phyloP scores from a whole-genome alignment of 1,140 invertebrate genomes.

The Diachasma alloeum region DNA sequence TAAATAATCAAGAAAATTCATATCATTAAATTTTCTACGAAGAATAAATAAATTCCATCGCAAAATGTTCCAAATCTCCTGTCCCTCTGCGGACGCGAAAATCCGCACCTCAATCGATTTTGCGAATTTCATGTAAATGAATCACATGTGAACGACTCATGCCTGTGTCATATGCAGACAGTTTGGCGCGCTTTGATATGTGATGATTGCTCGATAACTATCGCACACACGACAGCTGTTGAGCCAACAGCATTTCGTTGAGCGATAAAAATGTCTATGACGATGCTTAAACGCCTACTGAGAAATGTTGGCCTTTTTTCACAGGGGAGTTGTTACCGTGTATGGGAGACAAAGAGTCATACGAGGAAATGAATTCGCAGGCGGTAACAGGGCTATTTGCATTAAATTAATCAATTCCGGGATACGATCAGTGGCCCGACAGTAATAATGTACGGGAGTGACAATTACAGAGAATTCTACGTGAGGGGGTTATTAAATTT shows the following conservation, averaged over 20 bases:
- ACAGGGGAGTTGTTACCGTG: neutral
- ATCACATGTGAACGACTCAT: neutral
- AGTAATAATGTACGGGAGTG: neutral
- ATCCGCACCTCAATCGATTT: no score
- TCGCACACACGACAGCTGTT: conserved; percentile 11
- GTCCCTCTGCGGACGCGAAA: no score
- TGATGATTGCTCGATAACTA: conserved; percentile 11
- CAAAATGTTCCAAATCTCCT: no score
- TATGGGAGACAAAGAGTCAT: conserved; percentile 11
- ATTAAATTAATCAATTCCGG: conserved; percentile 34
- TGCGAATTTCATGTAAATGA: neutral
- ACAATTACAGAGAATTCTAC: neutral
- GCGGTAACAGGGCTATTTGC: conserved; percentile 20
- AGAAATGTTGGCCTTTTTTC: conserved; percentile 13
- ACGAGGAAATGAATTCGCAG: conserved; percentile 18
- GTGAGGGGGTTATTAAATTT: neutral
- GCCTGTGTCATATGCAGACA: neutral
- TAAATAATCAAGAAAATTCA: no score
- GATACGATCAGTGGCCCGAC: conserved; percentile 15
- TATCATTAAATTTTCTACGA: no score
- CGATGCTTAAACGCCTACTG: conserved; percentile 15
- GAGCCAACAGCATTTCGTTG: neutral
- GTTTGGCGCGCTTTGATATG: neutral
- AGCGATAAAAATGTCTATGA: conserved; percentile 8
- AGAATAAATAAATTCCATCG: no score